phyloP scores from a whole-genome alignment of 1,140 invertebrate species.

The Pachypsylla venusta region DNA sequence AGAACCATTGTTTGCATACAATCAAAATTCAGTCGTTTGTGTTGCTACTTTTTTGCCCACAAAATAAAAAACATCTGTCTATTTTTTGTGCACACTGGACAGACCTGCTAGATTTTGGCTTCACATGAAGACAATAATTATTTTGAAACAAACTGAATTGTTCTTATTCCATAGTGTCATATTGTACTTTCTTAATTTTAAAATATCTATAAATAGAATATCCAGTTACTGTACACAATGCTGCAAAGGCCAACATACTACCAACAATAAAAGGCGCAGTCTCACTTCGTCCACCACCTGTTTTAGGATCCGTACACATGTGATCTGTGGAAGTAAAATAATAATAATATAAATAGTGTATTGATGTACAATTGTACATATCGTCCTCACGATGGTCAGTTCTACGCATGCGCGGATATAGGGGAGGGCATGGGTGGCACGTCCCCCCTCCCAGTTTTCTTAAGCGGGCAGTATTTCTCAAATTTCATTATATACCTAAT shows the following conservation, averaged over 20 bases:
- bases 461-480: background rate
- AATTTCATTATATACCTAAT: background rate
- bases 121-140: too few relatives aligned
- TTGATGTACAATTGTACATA: background rate
- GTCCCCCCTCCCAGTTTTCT: background rate
- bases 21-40: too few relatives aligned
- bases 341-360: background rate
- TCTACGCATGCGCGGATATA: too few relatives aligned
- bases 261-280: slow-evolving; percentile 75
- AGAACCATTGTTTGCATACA: too few relatives aligned
- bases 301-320: slow-evolving; percentile 24
- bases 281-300: slow-evolving; percentile 44
- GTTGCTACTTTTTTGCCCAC: too few relatives aligned
- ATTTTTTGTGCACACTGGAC: too few relatives aligned
- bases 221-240: slow-evolving; percentile 60
- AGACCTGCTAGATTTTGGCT: too few relatives aligned
- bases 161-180: slow-evolving; percentile 77
- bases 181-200: slow-evolving; percentile 79
- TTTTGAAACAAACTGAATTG: too few relatives aligned
- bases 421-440: too few relatives aligned
- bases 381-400: too few relatives aligned
- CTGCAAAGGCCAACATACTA: slow-evolving; percentile 63
- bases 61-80: too few relatives aligned
- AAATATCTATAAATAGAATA: slow-evolving; percentile 77
- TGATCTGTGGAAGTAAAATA: slow-evolving; percentile 22